Evolutionary conservation across 1,140 invertebrate genomes (phyloP), one percentile per base, ranked within the genome.

Genomic region (Bombus haemorrhoidalis): DNA sequence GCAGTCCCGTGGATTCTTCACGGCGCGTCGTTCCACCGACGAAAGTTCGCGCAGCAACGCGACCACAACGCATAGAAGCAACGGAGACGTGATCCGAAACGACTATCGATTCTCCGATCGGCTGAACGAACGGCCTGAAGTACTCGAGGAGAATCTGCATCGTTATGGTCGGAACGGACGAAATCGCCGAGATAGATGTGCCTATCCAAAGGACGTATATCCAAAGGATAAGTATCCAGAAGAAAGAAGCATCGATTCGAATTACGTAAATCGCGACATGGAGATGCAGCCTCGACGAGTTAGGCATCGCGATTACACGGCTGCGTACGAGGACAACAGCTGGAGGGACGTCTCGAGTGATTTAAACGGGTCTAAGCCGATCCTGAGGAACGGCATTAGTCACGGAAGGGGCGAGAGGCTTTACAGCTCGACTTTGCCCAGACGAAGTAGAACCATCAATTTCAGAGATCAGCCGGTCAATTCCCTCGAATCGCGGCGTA

Each of bases 351-450:
- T 32, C 2, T 47, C 32, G 43, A 53, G 39, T 2, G 80, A 83
- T 13, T 25, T 62, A 22, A 76, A 62, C 73, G 59, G 39, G 53
- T 85, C 47, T 18, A 91, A 82, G 72, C 87, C 87, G 85, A 88
- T 82, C 43, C 37, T 78, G 66, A 86, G 86, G 77, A 91, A 89
- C 81, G 90, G 85, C 43, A 69, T 86, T 41, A 66, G 83, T 82
- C 81, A 83, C 39, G 43, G 13, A 41, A 75, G 39, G 32, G 83
- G 76, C 83, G 89, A 80, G 66, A 78, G 84, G 34, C 57, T 71
- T 22, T 91, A 89, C 86, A 91, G 90, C 75, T 87, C 89, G 8
- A 92, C 91, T 3, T 57, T 94, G n/a, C 92, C 92, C 28, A 89
- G 89, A 18, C 88, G 91, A 18, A 88, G 88, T 73, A 90, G 89